Conservation (phyloP, 2,113 vertebrate species). For the Sapajus apella region DNA sequence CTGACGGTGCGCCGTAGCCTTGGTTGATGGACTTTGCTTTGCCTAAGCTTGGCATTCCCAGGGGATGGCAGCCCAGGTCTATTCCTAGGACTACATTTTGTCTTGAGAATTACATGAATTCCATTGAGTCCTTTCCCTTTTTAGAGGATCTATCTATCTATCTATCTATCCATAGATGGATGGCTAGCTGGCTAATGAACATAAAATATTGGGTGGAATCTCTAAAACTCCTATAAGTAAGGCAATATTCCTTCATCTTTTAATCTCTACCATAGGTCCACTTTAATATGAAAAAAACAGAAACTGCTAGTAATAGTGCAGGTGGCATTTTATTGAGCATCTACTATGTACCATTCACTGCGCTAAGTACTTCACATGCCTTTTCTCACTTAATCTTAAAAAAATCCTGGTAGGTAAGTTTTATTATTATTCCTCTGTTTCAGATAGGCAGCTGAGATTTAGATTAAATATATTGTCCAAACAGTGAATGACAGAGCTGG, state of each 20-base stretch:
- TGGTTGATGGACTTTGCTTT: background rate
- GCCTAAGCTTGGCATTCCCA: fast-evolving
- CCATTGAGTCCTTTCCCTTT: background rate
- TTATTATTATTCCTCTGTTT: constrained; percentile 15
- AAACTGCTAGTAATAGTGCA: background rate
- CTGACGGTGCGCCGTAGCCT: fast-evolving
- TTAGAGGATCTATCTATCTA: background rate
- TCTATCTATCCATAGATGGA: background rate
- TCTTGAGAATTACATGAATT: background rate
- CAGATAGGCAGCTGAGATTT: background rate
- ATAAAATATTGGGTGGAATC: background rate
- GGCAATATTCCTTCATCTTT: background rate
- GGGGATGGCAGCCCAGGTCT: background rate
- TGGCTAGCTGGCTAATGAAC: background rate
- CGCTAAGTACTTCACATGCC: background rate
- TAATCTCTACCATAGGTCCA: background rate
- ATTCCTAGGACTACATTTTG: background rate
- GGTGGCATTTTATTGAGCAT: background rate
- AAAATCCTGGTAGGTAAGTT: background rate
- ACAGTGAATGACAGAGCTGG: background rate
- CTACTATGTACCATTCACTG: fast-evolving
- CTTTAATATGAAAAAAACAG: background rate
- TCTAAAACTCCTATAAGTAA: background rate
- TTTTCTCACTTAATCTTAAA: constrained; percentile 11
- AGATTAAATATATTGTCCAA: background rate